Evolutionary conservation across 2,797 vertebrate species (phyloP).

Genomic region (Pseudomugil tenellus): DNA sequence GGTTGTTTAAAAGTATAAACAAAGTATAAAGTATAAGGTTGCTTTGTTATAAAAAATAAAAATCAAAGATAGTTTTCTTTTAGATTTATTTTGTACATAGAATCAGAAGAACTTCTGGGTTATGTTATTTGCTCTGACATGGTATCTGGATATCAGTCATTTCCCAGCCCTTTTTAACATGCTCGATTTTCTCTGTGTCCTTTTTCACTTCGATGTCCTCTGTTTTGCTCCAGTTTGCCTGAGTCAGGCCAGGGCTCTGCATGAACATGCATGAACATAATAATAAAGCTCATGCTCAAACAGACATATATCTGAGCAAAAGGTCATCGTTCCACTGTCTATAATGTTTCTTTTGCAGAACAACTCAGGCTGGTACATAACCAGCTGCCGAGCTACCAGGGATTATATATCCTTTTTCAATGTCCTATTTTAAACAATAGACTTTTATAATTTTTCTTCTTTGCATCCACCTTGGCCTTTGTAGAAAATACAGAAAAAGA

Average conservation of each 20-base stretch:
- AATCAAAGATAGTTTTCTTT: background rate
- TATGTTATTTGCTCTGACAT: slow-evolving; percentile 82
- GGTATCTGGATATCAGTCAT: slow-evolving; percentile 85
- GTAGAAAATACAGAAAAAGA: slow-evolving; percentile 17
- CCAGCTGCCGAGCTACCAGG: slow-evolving; percentile 1
- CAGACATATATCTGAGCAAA: slow-evolving; percentile 29
- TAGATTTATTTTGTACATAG: background rate
- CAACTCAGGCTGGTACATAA: slow-evolving; percentile 31
- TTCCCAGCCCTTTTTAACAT: slow-evolving; percentile 92
- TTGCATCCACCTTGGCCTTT: background rate
- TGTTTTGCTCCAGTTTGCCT: slow-evolving; percentile 83
- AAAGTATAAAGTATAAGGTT: too few species aligned
- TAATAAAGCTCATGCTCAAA: slow-evolving; percentile 7
- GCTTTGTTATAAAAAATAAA: too few species aligned
- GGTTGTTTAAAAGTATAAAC: too few species aligned
- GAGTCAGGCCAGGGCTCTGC: slow-evolving; percentile 78
- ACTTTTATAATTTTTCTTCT: slow-evolving; percentile 31
- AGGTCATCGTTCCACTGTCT: slow-evolving; percentile 35
- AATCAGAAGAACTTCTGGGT: background rate
- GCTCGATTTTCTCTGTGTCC: slow-evolving; percentile 86
- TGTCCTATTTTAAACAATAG: slow-evolving; percentile 24
- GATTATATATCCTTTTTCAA: slow-evolving; percentile 20
- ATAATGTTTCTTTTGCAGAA: slow-evolving; percentile 31
- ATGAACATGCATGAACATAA: slow-evolving; percentile 19
- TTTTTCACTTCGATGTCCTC: slow-evolving; percentile 83